Base-by-base conservation (phyloP, 2,113 vertebrate species). In the Cavia porcellus region DNA sequence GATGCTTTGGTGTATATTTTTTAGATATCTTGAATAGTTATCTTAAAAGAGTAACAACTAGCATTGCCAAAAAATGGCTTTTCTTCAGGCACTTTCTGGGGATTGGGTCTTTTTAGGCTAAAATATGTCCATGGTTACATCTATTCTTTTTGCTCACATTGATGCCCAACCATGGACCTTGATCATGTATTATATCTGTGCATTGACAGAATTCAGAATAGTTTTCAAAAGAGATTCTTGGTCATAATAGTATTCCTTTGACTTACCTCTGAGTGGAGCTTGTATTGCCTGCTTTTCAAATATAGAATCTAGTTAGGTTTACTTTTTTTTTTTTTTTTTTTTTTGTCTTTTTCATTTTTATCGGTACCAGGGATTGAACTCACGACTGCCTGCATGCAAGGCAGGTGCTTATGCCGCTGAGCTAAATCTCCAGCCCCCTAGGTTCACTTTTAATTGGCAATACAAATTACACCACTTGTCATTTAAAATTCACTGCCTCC, bases 151-250 rank as follows among this genome's bases (percentile, higher is more conserved):
- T 72, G 2, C 32, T 62, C 68, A 81, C 38, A n/a, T 77, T 83
- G 32, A 45, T 45, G 2, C 32, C 42, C 90, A 96, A 1, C 72
- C 62, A 0, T 55, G 22, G 9, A 3, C 61, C 61, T 70, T 47
- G 45, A 45, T 88, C 35, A 66, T 70, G 8, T 83, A 14, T 93
- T 94, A 42, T 88, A 35, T 50, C 59, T 81, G 57, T 38, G 13
- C 35, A 6, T 8, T 86, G 72, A 82, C 86, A 86, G 22, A 24
- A 66, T 81, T 90, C 92, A 94, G 75, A 86, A 83, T 61, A 72
- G 59, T 85, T 95, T 95, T 92, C 22, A 79, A 86, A 86, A 79
- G 72, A 88, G 52, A 95, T 25, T 86, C 64, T 88, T 89, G 50
- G 0, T 61, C 28, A 13, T 91, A 61, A 96, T 17, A 88, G 20